phyloP scores from a whole-genome alignment of 2,797 vertebrate genomes.

The Astyanax mexicanus region DNA sequence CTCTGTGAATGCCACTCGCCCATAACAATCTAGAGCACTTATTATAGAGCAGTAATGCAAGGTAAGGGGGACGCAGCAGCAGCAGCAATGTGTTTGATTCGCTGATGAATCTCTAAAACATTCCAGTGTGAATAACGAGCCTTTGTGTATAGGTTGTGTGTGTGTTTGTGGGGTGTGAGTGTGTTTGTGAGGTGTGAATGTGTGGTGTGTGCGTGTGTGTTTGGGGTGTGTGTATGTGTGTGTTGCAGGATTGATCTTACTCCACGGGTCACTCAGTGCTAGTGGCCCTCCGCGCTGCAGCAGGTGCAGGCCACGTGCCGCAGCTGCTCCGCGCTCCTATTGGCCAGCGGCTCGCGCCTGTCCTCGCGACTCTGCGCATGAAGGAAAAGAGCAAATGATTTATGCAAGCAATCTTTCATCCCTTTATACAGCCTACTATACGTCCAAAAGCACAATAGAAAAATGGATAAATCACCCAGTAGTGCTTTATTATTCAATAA shows the following conservation, averaged over 20 bases:
- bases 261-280: constrained; percentile 10
- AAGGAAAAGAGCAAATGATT: constrained; percentile 77
- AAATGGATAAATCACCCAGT: constrained; percentile 68
- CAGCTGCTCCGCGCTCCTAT: constrained; percentile 63
- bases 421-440: constrained; percentile 71
- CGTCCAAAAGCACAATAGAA: constrained; percentile 63
- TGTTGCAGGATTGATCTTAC: not conserved
- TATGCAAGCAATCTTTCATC: constrained; percentile 79
- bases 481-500: constrained; percentile 66
- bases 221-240: not conserved
- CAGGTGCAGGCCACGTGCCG: constrained; percentile 83
- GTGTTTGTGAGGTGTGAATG: not conserved
- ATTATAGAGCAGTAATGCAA: constrained; percentile 3
- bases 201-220: not conserved
- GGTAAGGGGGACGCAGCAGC: constrained; percentile 11
- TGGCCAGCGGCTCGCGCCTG: constrained; percentile 71
- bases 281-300: constrained; percentile 50
- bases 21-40: constrained; percentile 4
- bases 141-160: not conserved
- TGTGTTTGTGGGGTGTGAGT: not conserved
- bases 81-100: not conserved
- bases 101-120: too few species aligned
- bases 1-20: not conserved
- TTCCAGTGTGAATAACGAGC: not conserved
- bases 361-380: constrained; percentile 46